A percentile compares a stretch with the other conserved stretches of the same genome.
Conservation (phyloP, 2,888 invertebrate species). For the Desoria tigrina region DNA sequence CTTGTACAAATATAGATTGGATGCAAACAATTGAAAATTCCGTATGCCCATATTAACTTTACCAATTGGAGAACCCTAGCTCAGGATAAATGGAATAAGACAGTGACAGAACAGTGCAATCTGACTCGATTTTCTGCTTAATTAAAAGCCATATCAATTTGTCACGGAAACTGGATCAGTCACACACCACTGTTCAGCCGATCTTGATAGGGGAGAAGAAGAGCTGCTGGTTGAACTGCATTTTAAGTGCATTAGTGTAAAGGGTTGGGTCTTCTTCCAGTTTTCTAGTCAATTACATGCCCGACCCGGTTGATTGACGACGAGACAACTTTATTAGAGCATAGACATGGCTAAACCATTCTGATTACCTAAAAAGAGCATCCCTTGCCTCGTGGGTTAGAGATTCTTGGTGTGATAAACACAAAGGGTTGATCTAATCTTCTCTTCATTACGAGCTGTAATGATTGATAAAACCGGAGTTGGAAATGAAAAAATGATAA, state of each 20-base stretch:
- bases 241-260: neutral
- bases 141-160: constrained; percentile 25
- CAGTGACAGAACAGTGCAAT: neutral
- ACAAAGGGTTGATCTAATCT: constrained; percentile 2
- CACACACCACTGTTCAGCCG: neutral
- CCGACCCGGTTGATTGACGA: constrained; percentile 20
- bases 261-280: constrained; percentile 12
- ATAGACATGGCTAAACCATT: constrained; percentile 1
- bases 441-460: neutral
- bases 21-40: no score
- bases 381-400: neutral
- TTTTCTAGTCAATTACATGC: constrained; percentile 10
- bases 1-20: no score
- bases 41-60: no score
- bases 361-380: constrained; percentile 1
- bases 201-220: constrained; percentile 1
- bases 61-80: no score
- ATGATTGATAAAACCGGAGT: neutral
- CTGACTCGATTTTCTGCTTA: constrained; percentile 7
- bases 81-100: no score
- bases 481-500: neutral
- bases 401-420: neutral
- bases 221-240: neutral
- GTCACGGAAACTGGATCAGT: constrained; percentile 25
- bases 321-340: constrained; percentile 15